Evolutionary conservation across 2,797 vertebrate genomes (phyloP).

Genomic region (Acanthurus lineatus): DNA sequence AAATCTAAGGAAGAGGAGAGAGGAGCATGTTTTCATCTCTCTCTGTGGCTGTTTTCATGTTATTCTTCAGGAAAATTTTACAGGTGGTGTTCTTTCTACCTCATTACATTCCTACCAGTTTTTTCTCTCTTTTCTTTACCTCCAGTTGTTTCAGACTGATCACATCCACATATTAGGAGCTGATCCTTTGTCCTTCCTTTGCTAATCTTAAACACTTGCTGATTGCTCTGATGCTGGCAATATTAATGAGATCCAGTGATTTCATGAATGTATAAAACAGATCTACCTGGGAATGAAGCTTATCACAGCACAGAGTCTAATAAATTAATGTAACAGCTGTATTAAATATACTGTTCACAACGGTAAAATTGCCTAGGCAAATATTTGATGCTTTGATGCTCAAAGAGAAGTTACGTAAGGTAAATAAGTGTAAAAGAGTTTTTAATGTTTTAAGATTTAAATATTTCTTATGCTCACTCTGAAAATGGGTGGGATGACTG

Average conservation of each 20-base stretch:
- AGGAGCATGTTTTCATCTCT: constrained; percentile 10
- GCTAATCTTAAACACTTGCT: background rate
- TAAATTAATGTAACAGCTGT: no score
- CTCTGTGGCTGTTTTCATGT: background rate
- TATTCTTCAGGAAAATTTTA: constrained; percentile 5
- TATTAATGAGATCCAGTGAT: background rate
- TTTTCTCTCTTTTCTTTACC: no score
- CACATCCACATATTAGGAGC: background rate
- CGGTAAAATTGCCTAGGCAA: background rate
- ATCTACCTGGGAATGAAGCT: background rate
- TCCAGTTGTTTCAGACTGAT: no score
- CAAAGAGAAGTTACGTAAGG: background rate
- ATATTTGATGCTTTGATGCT: background rate
- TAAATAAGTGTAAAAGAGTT: background rate
- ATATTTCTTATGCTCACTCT: background rate
- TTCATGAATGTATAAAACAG: background rate
- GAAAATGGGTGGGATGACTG: no score
- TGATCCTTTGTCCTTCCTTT: background rate
- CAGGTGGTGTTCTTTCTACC: background rate
- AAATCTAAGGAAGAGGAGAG: constrained; percentile 8
- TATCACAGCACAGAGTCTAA: background rate
- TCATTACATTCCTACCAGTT: background rate
- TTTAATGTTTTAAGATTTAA: background rate
- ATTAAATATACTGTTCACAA: no score
- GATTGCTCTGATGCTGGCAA: background rate